Conservation (phyloP, 2,888 invertebrate species). For the Callinectes sapidus region DNA sequence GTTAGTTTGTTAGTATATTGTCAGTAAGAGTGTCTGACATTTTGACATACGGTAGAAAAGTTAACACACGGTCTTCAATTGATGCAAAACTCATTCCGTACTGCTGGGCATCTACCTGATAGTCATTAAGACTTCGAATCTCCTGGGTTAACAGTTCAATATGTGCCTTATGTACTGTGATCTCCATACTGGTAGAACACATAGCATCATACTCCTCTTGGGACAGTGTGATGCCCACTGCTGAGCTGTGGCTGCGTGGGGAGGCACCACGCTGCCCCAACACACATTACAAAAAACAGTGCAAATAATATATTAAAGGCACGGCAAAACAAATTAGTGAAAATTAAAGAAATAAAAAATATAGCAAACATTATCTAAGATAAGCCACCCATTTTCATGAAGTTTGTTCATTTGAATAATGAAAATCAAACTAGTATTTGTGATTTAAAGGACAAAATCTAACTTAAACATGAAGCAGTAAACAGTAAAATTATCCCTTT, state of each 20-base stretch:
- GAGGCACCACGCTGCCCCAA: background rate
- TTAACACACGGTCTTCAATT: background rate
- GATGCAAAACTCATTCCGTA: background rate
- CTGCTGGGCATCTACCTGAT: conserved; percentile 58
- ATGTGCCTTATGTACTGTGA: conserved; percentile 53
- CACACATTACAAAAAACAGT: background rate
- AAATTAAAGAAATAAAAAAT: background rate
- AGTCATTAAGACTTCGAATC: conserved; percentile 55
- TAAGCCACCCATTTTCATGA: background rate
- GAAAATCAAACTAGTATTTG: background rate
- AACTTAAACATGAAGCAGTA: background rate
- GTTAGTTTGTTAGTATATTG: background rate
- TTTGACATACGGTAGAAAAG: background rate
- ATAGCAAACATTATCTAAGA: background rate
- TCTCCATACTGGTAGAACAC: conserved; percentile 46
- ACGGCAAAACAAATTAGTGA: background rate
- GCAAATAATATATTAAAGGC: background rate
- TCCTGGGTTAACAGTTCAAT: conserved; percentile 58
- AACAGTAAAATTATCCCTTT: background rate
- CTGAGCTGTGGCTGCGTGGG: background rate
- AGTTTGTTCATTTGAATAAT: background rate
- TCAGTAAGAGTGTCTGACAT: background rate
- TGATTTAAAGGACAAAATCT: background rate
- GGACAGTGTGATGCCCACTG: conserved; percentile 28
- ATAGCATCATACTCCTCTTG: conserved; percentile 52